Percentiles rank a stretch among this genome's conserved stretches.
phyloP scores from a whole-genome alignment of 1,140 invertebrate species.

The Listronotus oregonensis region DNA sequence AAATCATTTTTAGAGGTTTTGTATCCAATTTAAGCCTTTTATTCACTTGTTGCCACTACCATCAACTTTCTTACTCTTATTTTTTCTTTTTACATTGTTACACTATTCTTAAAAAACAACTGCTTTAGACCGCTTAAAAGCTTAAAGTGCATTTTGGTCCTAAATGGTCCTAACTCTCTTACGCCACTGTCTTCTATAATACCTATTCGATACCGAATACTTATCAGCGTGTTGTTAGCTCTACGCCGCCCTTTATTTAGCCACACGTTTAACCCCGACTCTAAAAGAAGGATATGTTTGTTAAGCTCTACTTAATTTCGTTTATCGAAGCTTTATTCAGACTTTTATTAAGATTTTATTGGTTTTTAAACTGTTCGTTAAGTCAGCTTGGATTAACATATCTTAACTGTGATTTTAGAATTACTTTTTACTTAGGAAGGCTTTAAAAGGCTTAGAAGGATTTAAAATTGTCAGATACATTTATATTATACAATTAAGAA shows the following conservation, averaged over 20 bases:
- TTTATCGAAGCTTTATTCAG: slow-evolving; percentile 8
- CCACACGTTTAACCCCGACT: slow-evolving; percentile 28
- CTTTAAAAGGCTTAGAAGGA: not conserved
- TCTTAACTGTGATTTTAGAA: not conserved
- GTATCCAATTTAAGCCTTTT: no score
- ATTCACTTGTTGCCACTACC: no score
- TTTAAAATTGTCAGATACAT: no score
- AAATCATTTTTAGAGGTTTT: no score
- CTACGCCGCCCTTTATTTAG: slow-evolving; percentile 29
- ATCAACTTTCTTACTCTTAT: no score
- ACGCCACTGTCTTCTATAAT: slow-evolving; percentile 18
- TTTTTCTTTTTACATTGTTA: no score
- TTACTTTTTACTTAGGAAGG: not conserved
- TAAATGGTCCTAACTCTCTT: no score
- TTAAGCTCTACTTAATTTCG: slow-evolving; percentile 21
- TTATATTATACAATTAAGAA: no score
- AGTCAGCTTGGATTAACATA: slow-evolving; percentile 1
- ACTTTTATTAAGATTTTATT: slow-evolving; percentile 24
- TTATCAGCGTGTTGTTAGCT: slow-evolving; percentile 28
- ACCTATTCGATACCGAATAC: slow-evolving; percentile 17
- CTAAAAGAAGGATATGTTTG: slow-evolving; percentile 26
- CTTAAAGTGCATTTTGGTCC: no score
- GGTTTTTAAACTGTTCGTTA: slow-evolving; percentile 18
- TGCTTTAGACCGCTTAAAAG: no score
- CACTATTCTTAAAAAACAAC: no score